Evolutionary conservation across 2,888 invertebrate genomes (phyloP), one percentile per base, ranked within the genome.

Genomic region (Spisula subtruncata): DNA sequence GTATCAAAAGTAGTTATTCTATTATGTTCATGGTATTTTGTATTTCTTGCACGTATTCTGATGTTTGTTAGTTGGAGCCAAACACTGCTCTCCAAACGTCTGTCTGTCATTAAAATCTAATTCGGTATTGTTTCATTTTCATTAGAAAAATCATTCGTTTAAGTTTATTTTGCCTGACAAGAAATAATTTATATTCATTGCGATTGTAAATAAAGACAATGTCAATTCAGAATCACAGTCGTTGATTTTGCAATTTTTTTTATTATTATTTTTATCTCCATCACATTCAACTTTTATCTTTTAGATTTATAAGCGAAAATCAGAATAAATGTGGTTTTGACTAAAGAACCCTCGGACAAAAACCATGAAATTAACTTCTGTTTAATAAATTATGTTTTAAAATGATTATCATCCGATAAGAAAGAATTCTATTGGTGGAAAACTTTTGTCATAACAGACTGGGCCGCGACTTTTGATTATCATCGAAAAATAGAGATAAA

Each of bases 131-230:
- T 66, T 66, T 66, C 25, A 66, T 66, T 20, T 12, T n/a, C 8
- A 66, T 25, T 1, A n/a, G 1, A n/a, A 66, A 66, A 66, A n/a
- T 0, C 6, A 25, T 25, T 51, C 60, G 0, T 20, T 25, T 66
- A 10, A 14, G 75, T 75, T 71, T 29, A 25, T 32, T 32, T 32
- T 75, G 32, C 18, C 32, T 35, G 75, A 75, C 32, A 75, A 32
- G 32, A 35, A 32, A 75, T 75, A 16, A n/a, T 25, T 60, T 5
- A 60, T 20, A 60, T 35, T 32, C 35, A 16, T 14, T 75, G 32
- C 35, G 75, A 75, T 75, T 35, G 35, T 32, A 75, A 75, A 75
- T 75, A 35, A 32, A 75, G 75, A 75, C 75, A 75, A 75, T 35
- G 35, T 75, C 75, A 75, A 75, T 75, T 32, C 75, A 16, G 29